phyloP scores from a whole-genome alignment of 2,888 invertebrate genomes.

The Panopea generosa region DNA sequence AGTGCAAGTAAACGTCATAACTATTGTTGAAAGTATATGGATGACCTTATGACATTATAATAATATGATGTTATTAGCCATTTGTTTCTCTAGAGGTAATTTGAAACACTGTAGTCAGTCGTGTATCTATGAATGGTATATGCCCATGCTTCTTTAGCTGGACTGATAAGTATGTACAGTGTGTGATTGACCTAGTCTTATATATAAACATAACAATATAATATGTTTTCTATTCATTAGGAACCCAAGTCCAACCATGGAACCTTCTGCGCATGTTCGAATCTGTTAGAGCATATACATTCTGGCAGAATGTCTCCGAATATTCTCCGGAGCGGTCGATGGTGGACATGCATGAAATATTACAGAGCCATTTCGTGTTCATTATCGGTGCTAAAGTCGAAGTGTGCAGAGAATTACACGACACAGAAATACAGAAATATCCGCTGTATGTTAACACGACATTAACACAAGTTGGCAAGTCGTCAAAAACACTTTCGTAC shows the following conservation, averaged over 20 bases:
- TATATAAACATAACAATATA: too few relatives aligned
- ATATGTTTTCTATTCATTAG: too few relatives aligned
- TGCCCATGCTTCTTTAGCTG: too few relatives aligned
- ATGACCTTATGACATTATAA: too few relatives aligned
- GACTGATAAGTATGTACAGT: too few relatives aligned
- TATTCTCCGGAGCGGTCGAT: background rate
- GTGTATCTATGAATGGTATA: too few relatives aligned
- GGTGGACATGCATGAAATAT: background rate
- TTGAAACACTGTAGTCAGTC: too few relatives aligned
- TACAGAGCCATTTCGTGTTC: background rate
- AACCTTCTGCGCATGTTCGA: background rate
- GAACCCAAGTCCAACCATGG: background rate
- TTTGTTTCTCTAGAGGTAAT: too few relatives aligned
- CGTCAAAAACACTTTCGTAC: conserved; percentile 29
- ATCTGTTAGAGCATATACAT: background rate
- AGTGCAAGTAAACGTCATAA: too few relatives aligned
- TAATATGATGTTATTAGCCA: too few relatives aligned
- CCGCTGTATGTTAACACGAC: conserved; percentile 18
- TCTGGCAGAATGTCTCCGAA: background rate
- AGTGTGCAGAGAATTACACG: background rate
- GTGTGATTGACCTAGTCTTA: too few relatives aligned
- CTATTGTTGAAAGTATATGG: too few relatives aligned
- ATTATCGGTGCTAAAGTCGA: background rate
- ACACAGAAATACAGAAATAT: background rate
- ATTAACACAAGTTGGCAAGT: conserved; percentile 23